A percentile compares a stretch with the other conserved stretches of the same genome.
These are phyloP conservation scores for Sympetrum striolatum DNA, from an alignment of 2,888 invertebrate species.

Conservation along the genomic window DNA sequence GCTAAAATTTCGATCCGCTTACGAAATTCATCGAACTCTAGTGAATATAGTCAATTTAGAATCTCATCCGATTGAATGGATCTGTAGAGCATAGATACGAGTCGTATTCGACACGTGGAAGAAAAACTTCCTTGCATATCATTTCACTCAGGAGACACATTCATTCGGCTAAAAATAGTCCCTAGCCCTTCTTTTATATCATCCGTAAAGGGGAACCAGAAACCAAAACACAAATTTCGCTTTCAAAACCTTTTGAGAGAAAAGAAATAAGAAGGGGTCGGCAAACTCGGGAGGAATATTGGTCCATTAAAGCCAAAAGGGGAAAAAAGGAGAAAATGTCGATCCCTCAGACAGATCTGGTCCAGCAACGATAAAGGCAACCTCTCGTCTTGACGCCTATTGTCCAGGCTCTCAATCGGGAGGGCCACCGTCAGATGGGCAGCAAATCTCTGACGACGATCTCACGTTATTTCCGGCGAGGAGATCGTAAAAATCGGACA, in stretches of 20 bases:
- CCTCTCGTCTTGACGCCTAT: neutral
- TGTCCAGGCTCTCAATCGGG: neutral
- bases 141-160: too few relatives aligned
- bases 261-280: neutral
- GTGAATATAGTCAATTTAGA: too few relatives aligned
- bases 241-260: neutral
- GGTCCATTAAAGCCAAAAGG: neutral
- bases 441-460: conserved; percentile 32
- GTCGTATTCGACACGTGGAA: too few relatives aligned
- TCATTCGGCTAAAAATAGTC: too few relatives aligned
- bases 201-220: neutral
- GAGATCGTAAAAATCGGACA: neutral
- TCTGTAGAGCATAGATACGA: too few relatives aligned
- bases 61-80: too few relatives aligned
- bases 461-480: conserved; percentile 8
- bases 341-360: neutral
- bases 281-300: neutral
- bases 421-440: neutral
- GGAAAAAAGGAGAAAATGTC: neutral
- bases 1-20: too few relatives aligned
- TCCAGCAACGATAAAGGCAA: neutral
- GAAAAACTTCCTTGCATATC: too few relatives aligned
- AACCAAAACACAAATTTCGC: neutral
- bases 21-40: too few relatives aligned
- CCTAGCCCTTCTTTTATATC: too few relatives aligned